Evolutionary conservation across 2,888 invertebrate genomes (phyloP).

Genomic region (Caenorhabditis sinica): DNA sequence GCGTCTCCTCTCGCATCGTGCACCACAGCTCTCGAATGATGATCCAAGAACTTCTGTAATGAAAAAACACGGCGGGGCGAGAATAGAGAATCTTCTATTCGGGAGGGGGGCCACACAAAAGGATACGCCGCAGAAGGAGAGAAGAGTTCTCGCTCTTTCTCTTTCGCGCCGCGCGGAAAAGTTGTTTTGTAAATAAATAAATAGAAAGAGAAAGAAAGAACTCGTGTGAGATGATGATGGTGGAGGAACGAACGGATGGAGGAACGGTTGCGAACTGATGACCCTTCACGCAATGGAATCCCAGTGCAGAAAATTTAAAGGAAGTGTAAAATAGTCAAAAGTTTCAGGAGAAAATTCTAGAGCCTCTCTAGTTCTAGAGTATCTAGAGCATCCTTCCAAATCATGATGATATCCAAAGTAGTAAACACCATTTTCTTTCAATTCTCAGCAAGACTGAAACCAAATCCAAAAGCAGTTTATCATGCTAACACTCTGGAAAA

Average conservation of each 20-base stretch:
- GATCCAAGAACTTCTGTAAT: slow-evolving; percentile 45
- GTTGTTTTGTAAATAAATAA: slow-evolving; percentile 66
- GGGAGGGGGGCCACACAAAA: slow-evolving; percentile 27
- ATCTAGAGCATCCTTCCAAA: too few relatives aligned
- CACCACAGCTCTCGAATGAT: slow-evolving; percentile 45
- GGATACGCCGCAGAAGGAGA: slow-evolving; percentile 17
- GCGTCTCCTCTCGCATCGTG: slow-evolving; percentile 47
- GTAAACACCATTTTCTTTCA: too few relatives aligned
- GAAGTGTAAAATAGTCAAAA: too few relatives aligned
- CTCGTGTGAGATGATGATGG: slow-evolving; percentile 41
- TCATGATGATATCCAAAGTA: too few relatives aligned
- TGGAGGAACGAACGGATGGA: slow-evolving; percentile 17
- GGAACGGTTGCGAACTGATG: neutral
- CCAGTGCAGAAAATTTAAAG: too few relatives aligned
- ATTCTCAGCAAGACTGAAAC: too few relatives aligned
- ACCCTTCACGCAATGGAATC: neutral
- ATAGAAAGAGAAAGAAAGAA: slow-evolving; percentile 1
- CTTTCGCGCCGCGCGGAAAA: slow-evolving; percentile 11
- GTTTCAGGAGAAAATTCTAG: too few relatives aligned
- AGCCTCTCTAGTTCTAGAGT: too few relatives aligned
- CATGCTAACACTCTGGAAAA: too few relatives aligned
- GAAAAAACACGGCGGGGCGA: slow-evolving; percentile 38
- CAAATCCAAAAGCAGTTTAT: too few relatives aligned
- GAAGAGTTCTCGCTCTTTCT: slow-evolving; percentile 13
- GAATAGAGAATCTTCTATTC: slow-evolving; percentile 12